phyloP scores from a whole-genome alignment of 2,113 vertebrate species.

The Bombycilla garrulus region DNA sequence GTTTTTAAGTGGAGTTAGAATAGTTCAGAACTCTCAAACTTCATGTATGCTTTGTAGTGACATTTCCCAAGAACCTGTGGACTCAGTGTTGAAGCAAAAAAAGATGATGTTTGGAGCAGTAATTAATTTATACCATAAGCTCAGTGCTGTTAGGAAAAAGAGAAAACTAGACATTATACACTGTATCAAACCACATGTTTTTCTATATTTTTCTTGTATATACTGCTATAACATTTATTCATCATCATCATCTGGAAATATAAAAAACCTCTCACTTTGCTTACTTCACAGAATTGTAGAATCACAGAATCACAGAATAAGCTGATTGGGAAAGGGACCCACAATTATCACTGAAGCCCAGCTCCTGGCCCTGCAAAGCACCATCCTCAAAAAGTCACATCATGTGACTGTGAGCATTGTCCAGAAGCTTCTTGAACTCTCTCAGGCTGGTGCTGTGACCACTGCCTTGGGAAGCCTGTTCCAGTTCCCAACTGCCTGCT shows the following conservation, averaged over 20 bases:
- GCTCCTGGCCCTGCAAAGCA: background rate
- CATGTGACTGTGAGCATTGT: background rate
- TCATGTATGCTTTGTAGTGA: background rate
- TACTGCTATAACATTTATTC: background rate
- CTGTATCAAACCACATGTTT: background rate
- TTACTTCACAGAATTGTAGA: background rate
- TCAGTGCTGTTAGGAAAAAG: background rate
- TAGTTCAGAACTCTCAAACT: background rate
- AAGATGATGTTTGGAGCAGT: background rate
- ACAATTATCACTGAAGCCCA: background rate
- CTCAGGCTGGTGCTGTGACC: background rate
- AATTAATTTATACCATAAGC: background rate
- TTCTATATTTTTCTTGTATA: background rate
- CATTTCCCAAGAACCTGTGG: background rate
- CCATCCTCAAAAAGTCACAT: background rate
- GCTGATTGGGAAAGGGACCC: background rate
- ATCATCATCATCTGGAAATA: background rate
- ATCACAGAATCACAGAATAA: background rate
- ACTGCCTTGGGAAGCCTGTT: background rate
- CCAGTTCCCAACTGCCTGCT: fast-evolving
- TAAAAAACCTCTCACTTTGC: fast-evolving
- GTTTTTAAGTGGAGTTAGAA: background rate
- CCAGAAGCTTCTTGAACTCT: background rate
- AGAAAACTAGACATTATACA: background rate
- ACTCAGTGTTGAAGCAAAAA: background rate